Evolutionary conservation across 2,113 vertebrate genomes (phyloP).

Genomic region (Neogale vison): DNA sequence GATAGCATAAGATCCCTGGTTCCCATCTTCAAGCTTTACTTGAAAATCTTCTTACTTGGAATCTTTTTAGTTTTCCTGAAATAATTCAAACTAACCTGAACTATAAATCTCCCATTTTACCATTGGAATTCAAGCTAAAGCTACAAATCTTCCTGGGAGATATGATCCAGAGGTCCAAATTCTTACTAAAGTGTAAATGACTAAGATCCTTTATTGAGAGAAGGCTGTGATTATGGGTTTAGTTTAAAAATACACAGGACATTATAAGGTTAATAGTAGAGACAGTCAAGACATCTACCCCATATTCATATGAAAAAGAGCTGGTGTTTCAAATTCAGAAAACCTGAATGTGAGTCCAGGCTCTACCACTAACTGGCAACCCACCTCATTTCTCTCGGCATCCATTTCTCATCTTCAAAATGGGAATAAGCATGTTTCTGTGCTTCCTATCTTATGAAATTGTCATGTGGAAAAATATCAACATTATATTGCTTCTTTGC

Average conservation of each 20-base stretch:
- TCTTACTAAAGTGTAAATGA: conserved; percentile 7
- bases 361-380: background rate
- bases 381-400: background rate
- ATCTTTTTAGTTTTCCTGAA: background rate
- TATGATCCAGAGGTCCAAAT: background rate
- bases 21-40: background rate
- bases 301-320: background rate
- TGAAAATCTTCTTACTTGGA: background rate
- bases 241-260: background rate
- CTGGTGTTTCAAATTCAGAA: background rate
- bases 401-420: background rate
- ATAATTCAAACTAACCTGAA: background rate
- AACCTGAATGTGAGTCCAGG: background rate
- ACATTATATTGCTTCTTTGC: background rate
- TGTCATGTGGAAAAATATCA: background rate
- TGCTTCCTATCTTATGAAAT: background rate
- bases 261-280: background rate
- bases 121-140: background rate
- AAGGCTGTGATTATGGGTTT: background rate
- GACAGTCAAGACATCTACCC: background rate
- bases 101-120: background rate
- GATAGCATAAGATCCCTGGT: background rate
- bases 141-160: background rate
- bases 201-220: background rate
- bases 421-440: background rate